Evolutionary conservation across 2,797 vertebrate genomes (phyloP).

Genomic region (Gymnothorax javanicus): DNA sequence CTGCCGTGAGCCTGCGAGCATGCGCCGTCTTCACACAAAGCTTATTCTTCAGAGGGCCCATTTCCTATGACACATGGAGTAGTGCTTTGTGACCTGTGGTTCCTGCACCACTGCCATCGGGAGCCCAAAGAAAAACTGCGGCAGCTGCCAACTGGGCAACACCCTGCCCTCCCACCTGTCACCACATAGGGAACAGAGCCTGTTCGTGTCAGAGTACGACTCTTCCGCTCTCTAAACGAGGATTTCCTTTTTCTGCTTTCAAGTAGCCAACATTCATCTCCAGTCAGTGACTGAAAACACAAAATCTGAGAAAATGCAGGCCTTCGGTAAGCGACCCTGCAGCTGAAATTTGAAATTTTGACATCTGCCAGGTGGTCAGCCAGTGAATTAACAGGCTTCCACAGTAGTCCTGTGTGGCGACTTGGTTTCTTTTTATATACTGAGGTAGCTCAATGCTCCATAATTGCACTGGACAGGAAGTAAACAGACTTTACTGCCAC

Average conservation of each 20-base stretch:
- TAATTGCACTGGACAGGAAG: too few relatives aligned
- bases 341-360: neutral
- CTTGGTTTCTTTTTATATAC: too few relatives aligned
- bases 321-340: neutral
- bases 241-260: neutral
- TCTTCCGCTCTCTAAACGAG: slow-evolving; percentile 12
- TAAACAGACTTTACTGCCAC: too few relatives aligned
- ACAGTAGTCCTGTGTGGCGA: too few relatives aligned
- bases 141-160: slow-evolving; percentile 44
- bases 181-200: neutral
- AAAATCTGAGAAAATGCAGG: neutral
- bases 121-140: slow-evolving; percentile 22
- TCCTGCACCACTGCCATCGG: slow-evolving; percentile 45
- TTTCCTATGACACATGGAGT: slow-evolving; percentile 42
- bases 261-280: neutral
- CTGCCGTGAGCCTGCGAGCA: slow-evolving; percentile 20
- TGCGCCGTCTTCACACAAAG: slow-evolving; percentile 45
- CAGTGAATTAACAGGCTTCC: too few relatives aligned
- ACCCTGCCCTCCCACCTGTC: slow-evolving; percentile 30
- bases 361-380: neutral
- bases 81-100: slow-evolving; percentile 44
- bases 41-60: slow-evolving; percentile 65
- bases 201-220: slow-evolving; percentile 12
- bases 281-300: neutral
- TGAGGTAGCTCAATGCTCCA: too few relatives aligned